Conservation (phyloP, 2,888 invertebrate genomes). For the Eurytoma adleriae region DNA sequence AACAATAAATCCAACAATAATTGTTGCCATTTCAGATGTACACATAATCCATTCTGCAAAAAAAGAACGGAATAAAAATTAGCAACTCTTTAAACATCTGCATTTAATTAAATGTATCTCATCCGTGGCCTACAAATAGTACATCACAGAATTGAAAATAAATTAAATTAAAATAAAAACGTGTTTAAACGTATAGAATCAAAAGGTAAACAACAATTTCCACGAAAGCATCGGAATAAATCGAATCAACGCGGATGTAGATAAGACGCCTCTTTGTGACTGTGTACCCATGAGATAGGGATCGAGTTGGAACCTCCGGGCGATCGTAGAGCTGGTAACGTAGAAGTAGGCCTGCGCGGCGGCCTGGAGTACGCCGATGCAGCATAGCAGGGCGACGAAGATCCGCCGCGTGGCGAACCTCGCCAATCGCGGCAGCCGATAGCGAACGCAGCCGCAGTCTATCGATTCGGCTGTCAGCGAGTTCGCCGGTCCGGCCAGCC, state of each 20-base stretch:
- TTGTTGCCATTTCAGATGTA: constrained; percentile 78
- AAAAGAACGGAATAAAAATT: too few species aligned
- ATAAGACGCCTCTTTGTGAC: too few species aligned
- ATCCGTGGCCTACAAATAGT: too few species aligned
- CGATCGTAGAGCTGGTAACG: constrained; percentile 68
- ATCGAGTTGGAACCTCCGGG: constrained; percentile 70
- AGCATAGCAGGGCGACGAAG: constrained; percentile 68
- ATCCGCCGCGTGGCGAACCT: constrained; percentile 71
- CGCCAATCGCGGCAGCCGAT: constrained; percentile 69
- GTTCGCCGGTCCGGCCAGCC: constrained; percentile 71
- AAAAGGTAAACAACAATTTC: too few species aligned
- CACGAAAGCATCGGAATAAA: too few species aligned
- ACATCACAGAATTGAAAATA: too few species aligned
- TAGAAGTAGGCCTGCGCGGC: constrained; percentile 69
- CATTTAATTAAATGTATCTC: too few species aligned
- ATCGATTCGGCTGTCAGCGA: constrained; percentile 70
- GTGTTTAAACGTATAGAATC: too few species aligned
- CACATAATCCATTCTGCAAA: constrained; percentile 80
- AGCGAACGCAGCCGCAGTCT: constrained; percentile 72
- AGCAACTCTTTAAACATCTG: too few species aligned
- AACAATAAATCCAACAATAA: constrained; percentile 77
- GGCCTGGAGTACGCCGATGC: constrained; percentile 69
- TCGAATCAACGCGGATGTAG: too few species aligned
- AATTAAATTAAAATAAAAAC: too few species aligned
- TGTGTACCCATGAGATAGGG: constrained; percentile 68